Percentiles rank a stretch among this genome's conserved stretches.
These are phyloP conservation scores for Bostrychus sinensis DNA, from an alignment of 2,113 vertebrate species.

Conservation along the genomic window DNA sequence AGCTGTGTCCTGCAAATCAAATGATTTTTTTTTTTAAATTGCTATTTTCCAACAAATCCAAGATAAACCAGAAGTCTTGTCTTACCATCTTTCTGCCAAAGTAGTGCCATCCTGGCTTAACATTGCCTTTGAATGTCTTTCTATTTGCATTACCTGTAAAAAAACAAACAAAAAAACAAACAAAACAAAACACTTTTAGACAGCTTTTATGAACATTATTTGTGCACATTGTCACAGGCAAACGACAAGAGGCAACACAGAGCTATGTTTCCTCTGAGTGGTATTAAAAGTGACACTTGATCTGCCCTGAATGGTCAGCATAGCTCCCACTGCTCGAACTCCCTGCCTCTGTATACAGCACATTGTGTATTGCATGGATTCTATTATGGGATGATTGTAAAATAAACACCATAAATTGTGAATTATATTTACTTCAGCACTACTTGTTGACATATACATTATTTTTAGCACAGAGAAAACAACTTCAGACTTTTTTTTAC, in stretches of 20 bases:
- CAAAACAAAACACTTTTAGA: no score
- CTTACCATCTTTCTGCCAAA: constrained; percentile 95
- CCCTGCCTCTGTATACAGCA: constrained; percentile 12
- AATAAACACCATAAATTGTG: background rate
- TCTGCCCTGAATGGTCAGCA: constrained; percentile 60
- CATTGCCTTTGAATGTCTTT: constrained; percentile 85
- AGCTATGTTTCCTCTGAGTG: constrained; percentile 48
- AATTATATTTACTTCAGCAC: constrained; percentile 4
- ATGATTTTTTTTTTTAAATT: background rate
- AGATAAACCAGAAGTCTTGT: background rate
- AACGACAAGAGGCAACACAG: constrained; percentile 17
- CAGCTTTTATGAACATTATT: constrained; percentile 1
- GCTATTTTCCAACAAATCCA: background rate
- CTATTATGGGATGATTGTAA: background rate
- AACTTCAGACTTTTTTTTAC: no score
- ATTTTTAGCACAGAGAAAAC: background rate
- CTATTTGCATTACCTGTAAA: constrained; percentile 85
- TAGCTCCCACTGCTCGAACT: constrained; percentile 53
- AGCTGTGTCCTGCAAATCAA: constrained; percentile 82
- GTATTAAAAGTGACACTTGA: constrained; percentile 77
- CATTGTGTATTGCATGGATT: constrained; percentile 13
- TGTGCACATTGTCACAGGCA: constrained; percentile 30
- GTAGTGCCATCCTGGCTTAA: constrained; percentile 92
- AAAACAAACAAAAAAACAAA: no score
- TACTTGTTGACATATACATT: background rate